Evolutionary conservation across 2,888 invertebrate genomes (phyloP), one percentile per base, ranked within the genome.

Genomic region (Galerucella pusilla): DNA sequence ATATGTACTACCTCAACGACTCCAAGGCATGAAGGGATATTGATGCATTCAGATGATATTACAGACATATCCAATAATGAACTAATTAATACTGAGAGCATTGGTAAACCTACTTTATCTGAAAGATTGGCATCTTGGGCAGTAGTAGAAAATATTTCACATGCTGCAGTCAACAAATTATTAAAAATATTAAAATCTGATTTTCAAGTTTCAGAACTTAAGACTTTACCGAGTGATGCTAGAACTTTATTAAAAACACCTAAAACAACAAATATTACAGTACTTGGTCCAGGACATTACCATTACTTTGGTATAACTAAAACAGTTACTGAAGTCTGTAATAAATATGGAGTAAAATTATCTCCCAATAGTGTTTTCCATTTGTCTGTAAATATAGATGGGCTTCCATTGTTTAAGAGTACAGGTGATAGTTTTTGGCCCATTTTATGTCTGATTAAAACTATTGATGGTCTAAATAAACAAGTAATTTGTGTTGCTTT

Each of bases 351-450:
- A 68, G 28, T 68, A 54, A 28, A 54, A n/a, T 54, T 68, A 9
- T 45, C 14, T 54, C 12, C 54, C 35, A 59, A 65, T 45, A 64
- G n/a, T 54, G 35, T 35, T 16, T 54, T 68, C 60, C 9, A 54
- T 64, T 28, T 74, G n/a, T 61, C 69, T 46, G 60, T 69, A 65
- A 74, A 74, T 60, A 42, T 74, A n/a, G 70, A 74, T 69, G 74
- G 74, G 7, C 52, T 73, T 61, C 69, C 74, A 16, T 64, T 74
- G 46, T 69, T 52, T 69, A 69, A 74, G 49, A 70, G 74, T 28
- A 9, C 71, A 6, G 64, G 54, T 25, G 61, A 63, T 4, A 42
- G 25, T 25, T 74, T 74, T 66, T 70, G 74, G 74, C 74, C 70
- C 16, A 74, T 74, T 54, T 69, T 74, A 28, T 64, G 70, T n/a